Base-by-base conservation (phyloP, 1,140 invertebrate genomes). In the Cataglyphis hispanica region DNA sequence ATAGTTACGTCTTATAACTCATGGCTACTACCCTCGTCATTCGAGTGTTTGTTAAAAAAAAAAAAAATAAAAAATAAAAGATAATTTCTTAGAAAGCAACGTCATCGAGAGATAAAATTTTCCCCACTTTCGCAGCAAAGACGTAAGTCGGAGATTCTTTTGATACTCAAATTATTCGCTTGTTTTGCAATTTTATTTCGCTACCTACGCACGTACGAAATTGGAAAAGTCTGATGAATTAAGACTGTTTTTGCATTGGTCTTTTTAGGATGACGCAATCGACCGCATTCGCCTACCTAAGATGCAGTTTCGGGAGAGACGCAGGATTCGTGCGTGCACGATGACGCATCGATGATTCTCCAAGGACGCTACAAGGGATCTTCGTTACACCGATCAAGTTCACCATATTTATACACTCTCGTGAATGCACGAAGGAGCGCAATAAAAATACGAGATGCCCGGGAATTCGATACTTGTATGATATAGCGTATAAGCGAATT, bases 361-460 rank as follows among this genome's bases (percentile, higher is more conserved):
- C 78, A 72, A 81, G 78, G 78, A 43, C 53, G n/a, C 11, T 19
- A 6, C 46, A 50, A 25, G 16, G 25, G 10, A 58, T 72, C 37
- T 60, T 72, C 11, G 25, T 40, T 43, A 50, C 66, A 19, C 22
- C 34, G 77, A 80, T 81, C 46, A 81, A 81, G 66, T 81, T 81
- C 66, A 81, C 37, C n/a, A 81, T 83, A 83, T 74, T 80, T 81
- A 60, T 72, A 61, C 78, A 40, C 50, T 60, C 66, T 19, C 19
- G 40, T 2, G 75, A 46, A 11, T 43, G 25, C 19, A 13, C 58
- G 37, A 3, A 31, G 8, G 7, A 78, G 3, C 27, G n/a, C 4
- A 50, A 34, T 63, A 80, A 80, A 80, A 80, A 56, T 19, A 22
- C n/a, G 19, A 31, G 19, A 31, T 22, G n/a, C 19, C 11, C n/a